Base-by-base conservation (phyloP, 2,113 vertebrate species). In the Hippocampus abdominalis region DNA sequence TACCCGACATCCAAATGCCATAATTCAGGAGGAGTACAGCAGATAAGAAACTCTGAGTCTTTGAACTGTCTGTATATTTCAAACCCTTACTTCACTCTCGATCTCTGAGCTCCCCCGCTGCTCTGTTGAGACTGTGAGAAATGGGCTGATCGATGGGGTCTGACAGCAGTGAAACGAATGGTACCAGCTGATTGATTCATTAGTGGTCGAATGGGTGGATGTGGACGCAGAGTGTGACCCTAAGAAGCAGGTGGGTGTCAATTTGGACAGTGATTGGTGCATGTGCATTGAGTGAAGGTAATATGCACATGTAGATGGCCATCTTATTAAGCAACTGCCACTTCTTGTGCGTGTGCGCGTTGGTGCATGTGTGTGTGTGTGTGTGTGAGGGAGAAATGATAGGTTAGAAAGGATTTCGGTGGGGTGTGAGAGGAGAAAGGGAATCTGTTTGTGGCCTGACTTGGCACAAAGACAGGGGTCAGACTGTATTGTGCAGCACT, bases 141-240 rank as follows among this genome's bases (percentile, higher is more conserved):
- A 71, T 63, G 67, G 72, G 75, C 84, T 89, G 89, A 90, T 90
- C 86, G 72, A 90, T 91, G 74, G 76, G 66, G 21, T 78, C 79
- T 89, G 91, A 90, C 89, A 88, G 88, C 77, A 79, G 46, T 68
- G 66, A 85, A 83, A 88, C 82, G 78, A 86, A 89, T 83, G 84
- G 86, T 85, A 85, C 75, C 84, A 76, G 82, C 86, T 82, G 82
- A 89, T 86, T 88, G 87, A 89, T 88, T 90, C 84, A 90, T 90
- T 87, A 86, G 81, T 70, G 67, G 72, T 62, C 57, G 56, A 63
- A 70, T 42, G 64, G 77, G 76, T 70, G 70, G 67, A 70, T 66
- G 75, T 68, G 68, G 70, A 83, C 54, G 69, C 29, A 57, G 68
- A 71, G 68, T 64, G 68, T 80, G 82, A 85, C 85, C 80, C 77